These are phyloP conservation scores for Acronicta alni DNA, from an alignment of 2,888 invertebrate species.

Conservation along the genomic window DNA sequence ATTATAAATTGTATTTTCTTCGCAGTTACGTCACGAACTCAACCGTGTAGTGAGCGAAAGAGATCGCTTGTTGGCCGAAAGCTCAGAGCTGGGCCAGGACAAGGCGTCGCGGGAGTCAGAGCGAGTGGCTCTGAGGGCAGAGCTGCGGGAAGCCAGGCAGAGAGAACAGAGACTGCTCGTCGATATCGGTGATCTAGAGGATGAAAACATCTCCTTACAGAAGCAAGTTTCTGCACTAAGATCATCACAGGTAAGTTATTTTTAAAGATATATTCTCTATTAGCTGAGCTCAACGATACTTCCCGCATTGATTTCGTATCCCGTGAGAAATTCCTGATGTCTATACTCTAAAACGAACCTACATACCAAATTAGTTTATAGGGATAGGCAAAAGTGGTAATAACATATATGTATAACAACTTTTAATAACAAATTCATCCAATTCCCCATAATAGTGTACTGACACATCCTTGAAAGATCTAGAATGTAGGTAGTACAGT, in stretches of 20 bases:
- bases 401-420: too few relatives aligned
- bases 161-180: slow-evolving; percentile 96
- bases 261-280: background rate
- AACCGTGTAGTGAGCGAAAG: slow-evolving; percentile 96
- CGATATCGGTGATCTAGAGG: slow-evolving; percentile 98
- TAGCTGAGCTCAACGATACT: too few relatives aligned
- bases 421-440: too few relatives aligned
- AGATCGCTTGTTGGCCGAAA: slow-evolving; percentile 95
- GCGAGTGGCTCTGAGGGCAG: slow-evolving; percentile 94
- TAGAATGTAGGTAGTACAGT: too few relatives aligned
- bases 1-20: slow-evolving; percentile 13
- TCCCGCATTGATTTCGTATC: too few relatives aligned
- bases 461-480: too few relatives aligned
- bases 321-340: too few relatives aligned
- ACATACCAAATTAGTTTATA: too few relatives aligned
- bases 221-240: slow-evolving; percentile 98
- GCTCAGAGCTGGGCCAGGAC: slow-evolving; percentile 94
- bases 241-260: slow-evolving; percentile 93
- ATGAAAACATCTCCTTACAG: slow-evolving; percentile 98
- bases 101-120: slow-evolving; percentile 95
- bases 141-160: slow-evolving; percentile 96
- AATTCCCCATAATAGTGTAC: too few relatives aligned
- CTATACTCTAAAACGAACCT: too few relatives aligned
- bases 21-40: slow-evolving; percentile 94
- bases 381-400: too few relatives aligned